Conservation (phyloP, 2,797 vertebrate genomes). For the Decapterus maruadsi region DNA sequence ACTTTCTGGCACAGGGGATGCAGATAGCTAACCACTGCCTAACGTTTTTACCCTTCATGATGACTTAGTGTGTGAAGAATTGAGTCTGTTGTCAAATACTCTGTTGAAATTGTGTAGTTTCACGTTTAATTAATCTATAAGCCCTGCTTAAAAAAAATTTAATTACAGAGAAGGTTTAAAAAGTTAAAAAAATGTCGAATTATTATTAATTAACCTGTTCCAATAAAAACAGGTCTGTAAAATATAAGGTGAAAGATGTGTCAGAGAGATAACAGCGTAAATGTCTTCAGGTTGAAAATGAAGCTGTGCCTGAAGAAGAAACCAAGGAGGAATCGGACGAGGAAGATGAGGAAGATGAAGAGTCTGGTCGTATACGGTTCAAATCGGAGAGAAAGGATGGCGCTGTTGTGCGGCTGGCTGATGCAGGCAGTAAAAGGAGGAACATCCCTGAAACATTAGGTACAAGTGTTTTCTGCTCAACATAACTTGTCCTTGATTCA, state of each 20-base stretch:
- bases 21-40: background rate
- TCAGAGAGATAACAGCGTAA: background rate
- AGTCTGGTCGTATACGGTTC: slow-evolving; percentile 93
- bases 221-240: background rate
- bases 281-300: slow-evolving; percentile 84
- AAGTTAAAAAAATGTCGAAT: too few species aligned
- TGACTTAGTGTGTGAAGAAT: background rate
- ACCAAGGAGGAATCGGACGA: slow-evolving; percentile 95
- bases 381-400: slow-evolving; percentile 96
- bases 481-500: background rate
- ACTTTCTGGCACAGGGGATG: background rate
- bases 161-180: background rate
- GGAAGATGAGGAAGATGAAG: slow-evolving; percentile 93
- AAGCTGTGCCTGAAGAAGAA: slow-evolving; percentile 86
- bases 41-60: background rate
- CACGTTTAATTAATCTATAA: too few species aligned
- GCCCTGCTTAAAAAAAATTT: background rate
- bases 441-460: slow-evolving; percentile 98
- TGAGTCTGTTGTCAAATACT: background rate
- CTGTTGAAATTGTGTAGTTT: background rate
- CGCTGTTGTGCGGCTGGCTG: slow-evolving; percentile 92
- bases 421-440: slow-evolving; percentile 91
- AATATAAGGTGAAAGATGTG: too few species aligned
- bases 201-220: background rate
- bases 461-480: slow-evolving; percentile 61